Evolutionary conservation across 2,113 vertebrate genomes (phyloP).

Genomic region (Climacteris rufus): DNA sequence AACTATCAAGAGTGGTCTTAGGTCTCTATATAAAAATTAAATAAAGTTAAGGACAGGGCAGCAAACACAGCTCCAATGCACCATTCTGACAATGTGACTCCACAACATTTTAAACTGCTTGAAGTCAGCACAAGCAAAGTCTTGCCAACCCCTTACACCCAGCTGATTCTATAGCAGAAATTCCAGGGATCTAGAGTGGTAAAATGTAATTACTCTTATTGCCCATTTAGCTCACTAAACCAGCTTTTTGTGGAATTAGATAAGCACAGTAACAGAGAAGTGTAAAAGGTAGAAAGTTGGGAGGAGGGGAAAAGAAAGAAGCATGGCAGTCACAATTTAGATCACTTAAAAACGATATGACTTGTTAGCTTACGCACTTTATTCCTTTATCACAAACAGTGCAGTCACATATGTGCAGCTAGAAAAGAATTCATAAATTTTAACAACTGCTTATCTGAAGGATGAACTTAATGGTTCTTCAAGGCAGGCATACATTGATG

Average conservation of each 20-base stretch:
- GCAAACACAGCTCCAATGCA: neutral
- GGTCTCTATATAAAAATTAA: neutral
- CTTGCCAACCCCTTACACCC: neutral
- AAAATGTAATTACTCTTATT: neutral
- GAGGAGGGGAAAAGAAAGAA: neutral
- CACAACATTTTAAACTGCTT: neutral
- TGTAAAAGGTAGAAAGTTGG: neutral
- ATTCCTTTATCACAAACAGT: neutral
- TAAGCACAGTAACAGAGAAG: neutral
- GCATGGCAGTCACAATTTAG: neutral
- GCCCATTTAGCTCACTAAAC: neutral
- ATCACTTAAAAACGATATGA: neutral
- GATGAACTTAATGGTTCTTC: neutral
- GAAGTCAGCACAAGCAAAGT: neutral
- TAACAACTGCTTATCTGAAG: neutral
- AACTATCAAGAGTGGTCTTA: neutral
- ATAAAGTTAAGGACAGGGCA: neutral
- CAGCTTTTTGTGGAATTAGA: neutral
- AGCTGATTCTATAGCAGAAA: neutral
- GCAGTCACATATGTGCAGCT: neutral
- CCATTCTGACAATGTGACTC: neutral
- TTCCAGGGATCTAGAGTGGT: neutral
- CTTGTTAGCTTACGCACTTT: neutral
- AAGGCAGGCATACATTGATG: neutral
- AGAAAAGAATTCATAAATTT: neutral